phyloP scores from a whole-genome alignment of 2,113 vertebrate genomes.

The Carlito syrichta region DNA sequence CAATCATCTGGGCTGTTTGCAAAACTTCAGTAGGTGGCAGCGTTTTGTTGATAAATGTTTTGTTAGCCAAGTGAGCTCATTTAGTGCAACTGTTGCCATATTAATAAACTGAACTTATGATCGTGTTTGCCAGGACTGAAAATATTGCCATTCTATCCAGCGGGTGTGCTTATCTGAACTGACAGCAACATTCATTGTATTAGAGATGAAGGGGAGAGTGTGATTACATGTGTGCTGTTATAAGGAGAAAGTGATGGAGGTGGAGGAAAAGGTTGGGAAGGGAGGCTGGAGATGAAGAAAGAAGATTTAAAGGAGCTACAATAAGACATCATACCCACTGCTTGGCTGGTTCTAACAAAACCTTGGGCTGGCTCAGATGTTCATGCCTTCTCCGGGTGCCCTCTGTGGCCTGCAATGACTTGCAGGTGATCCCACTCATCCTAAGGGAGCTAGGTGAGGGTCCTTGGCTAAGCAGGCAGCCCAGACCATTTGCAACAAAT shows the following conservation, averaged over 20 bases:
- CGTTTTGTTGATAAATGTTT: conserved; percentile 90
- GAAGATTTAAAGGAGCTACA: not conserved
- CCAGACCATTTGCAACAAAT: not conserved
- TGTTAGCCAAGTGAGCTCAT: conserved; percentile 88
- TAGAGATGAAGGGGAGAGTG: conserved; percentile 13
- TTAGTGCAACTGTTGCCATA: conserved; percentile 88
- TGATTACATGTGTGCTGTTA: conserved; percentile 22
- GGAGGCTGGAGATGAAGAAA: not conserved
- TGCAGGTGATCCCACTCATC: not conserved
- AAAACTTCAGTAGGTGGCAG: conserved; percentile 91
- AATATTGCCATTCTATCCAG: conserved; percentile 83
- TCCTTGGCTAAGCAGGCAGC: not conserved
- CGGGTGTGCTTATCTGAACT: conserved; percentile 84
- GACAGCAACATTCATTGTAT: conserved; percentile 82
- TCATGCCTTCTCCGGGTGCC: not conserved
- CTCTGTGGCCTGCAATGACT: not conserved
- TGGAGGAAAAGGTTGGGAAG: conserved; percentile 20
- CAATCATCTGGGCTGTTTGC: conserved; percentile 87
- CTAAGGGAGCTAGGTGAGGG: not conserved
- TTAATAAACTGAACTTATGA: conserved; percentile 89
- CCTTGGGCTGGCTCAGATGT: not conserved
- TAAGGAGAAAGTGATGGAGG: conserved; percentile 20
- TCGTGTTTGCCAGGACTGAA: conserved; percentile 82
- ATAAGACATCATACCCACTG: not conserved
- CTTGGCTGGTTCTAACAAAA: not conserved